Conservation (phyloP, 2,888 invertebrate genomes). For the Meta bourneti region DNA sequence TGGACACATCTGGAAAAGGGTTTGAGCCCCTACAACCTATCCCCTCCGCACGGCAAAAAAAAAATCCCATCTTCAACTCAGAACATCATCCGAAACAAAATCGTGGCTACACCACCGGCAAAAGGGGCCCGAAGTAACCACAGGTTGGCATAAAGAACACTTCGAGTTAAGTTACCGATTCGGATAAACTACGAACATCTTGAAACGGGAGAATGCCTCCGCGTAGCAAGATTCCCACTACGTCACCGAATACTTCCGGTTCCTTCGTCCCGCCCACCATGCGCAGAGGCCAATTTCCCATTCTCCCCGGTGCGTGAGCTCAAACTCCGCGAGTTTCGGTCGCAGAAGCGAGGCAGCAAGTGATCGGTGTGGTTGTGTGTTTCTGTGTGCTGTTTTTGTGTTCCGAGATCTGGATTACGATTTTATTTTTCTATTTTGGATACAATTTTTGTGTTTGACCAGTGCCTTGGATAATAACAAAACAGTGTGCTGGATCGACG, state of each 20-base stretch:
- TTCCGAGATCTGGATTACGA: background rate
- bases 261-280: constrained; percentile 36
- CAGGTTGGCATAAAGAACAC: background rate
- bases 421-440: constrained; percentile 3
- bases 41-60: too few relatives aligned
- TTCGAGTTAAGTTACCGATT: background rate
- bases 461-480: background rate
- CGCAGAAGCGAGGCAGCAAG: background rate
- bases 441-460: constrained; percentile 2
- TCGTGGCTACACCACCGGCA: background rate
- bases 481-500: background rate
- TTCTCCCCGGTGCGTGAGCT: constrained; percentile 21
- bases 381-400: background rate
- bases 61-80: too few relatives aligned
- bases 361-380: background rate
- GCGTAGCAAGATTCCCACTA: background rate
- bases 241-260: constrained; percentile 59
- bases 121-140: background rate
- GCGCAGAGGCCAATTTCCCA: constrained; percentile 48
- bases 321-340: background rate
- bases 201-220: constrained; percentile 41
- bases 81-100: too few relatives aligned
- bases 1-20: too few relatives aligned
- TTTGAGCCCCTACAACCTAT: too few relatives aligned
- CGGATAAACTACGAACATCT: background rate